Evolutionary conservation across 2,113 vertebrate genomes (phyloP).

Genomic region (Chauna torquata): DNA sequence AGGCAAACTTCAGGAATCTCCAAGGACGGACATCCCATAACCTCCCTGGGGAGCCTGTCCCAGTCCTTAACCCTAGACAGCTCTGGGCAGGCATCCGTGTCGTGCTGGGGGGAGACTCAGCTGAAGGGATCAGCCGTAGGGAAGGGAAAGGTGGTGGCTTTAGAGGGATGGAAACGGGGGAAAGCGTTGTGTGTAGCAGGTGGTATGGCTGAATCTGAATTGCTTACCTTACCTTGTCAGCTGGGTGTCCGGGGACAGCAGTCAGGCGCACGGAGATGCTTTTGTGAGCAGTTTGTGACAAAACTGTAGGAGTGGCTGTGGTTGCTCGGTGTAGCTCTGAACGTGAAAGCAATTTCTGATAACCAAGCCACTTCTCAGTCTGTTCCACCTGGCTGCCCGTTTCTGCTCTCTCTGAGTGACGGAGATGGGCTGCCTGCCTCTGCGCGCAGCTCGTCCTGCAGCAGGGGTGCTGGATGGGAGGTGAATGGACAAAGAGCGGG

Average conservation of each 20-base stretch:
- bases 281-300: background rate
- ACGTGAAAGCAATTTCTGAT: background rate
- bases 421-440: background rate
- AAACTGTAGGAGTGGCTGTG: background rate
- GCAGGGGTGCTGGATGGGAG: too few species aligned
- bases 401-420: background rate
- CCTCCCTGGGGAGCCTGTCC: background rate
- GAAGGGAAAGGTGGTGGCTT: background rate
- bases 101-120: background rate
- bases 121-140: background rate
- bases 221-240: background rate
- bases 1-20: background rate
- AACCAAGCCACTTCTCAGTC: rapidly evolving
- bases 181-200: background rate
- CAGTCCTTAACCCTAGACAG: background rate
- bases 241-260: background rate
- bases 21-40: background rate
- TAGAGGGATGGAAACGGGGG: background rate
- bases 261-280: too few species aligned
- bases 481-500: background rate
- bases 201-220: background rate
- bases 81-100: too few species aligned
- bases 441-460: background rate
- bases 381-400: background rate
- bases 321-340: background rate